These are phyloP conservation scores for Pocillopora grandis DNA, from an alignment of 92 coral and sea anemone species.

Conservation along the genomic window DNA sequence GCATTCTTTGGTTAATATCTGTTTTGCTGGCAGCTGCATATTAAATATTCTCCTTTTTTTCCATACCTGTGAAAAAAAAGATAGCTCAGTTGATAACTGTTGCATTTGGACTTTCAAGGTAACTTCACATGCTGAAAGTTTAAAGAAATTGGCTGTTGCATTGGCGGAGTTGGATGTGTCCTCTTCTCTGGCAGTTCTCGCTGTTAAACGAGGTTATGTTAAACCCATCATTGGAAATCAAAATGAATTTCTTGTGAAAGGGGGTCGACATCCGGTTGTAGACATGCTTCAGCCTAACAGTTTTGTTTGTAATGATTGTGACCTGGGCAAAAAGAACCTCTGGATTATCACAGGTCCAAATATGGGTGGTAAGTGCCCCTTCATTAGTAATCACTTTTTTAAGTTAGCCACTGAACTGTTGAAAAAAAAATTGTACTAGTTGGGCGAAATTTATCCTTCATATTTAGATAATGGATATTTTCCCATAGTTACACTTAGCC, in stretches of 20 bases:
- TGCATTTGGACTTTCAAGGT: constrained; percentile 40
- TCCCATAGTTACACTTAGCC: too few relatives aligned
- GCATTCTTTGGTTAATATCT: too few relatives aligned
- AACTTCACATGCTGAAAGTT: constrained; percentile 64
- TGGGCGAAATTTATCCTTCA: too few relatives aligned
- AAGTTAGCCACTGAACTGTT: too few relatives aligned
- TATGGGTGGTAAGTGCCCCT: constrained; percentile 77
- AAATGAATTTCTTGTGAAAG: constrained; percentile 59
- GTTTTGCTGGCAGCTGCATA: too few relatives aligned
- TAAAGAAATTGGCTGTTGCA: constrained; percentile 71
- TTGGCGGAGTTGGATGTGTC: constrained; percentile 79
- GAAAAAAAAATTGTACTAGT: too few relatives aligned
- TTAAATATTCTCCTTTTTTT: too few relatives aligned
- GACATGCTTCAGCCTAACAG: constrained; percentile 87
- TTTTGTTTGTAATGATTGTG: constrained; percentile 81
- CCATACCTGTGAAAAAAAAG: neutral
- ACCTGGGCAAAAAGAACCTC: constrained; percentile 61
- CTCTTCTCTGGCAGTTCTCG: constrained; percentile 78
- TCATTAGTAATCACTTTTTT: too few relatives aligned
- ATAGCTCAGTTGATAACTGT: neutral
- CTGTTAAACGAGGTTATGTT: constrained; percentile 70
- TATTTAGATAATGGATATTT: too few relatives aligned
- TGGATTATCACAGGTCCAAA: constrained; percentile 93
- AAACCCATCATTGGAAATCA: constrained; percentile 58
- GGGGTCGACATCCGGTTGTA: constrained; percentile 88